Percentiles rank a stretch among this genome's conserved stretches.
Conservation (phyloP, 2,113 vertebrate genomes). For the Gulo gulo region DNA sequence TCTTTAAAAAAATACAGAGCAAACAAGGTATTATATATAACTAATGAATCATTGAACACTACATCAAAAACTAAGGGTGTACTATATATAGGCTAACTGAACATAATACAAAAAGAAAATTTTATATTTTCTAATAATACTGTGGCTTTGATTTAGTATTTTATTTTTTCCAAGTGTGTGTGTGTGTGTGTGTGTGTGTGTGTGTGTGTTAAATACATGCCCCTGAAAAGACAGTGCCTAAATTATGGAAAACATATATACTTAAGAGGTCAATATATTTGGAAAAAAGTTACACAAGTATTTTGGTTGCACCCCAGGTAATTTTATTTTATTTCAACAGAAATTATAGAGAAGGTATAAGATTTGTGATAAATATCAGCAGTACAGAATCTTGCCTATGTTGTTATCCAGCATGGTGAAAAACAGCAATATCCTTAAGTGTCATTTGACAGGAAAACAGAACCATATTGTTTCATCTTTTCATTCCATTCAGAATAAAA, state of each 20-base stretch:
- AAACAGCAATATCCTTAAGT: neutral
- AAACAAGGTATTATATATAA: neutral
- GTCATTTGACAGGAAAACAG: conserved; percentile 35
- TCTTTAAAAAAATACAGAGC: neutral
- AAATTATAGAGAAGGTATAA: conserved; percentile 68
- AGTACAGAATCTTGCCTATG: conserved; percentile 26
- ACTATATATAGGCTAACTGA: too few species aligned
- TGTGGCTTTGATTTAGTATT: neutral
- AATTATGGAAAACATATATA: conserved; percentile 44
- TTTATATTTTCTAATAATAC: conserved; percentile 12
- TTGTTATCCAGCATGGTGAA: conserved; percentile 38
- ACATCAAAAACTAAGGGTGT: too few species aligned
- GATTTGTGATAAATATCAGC: conserved; percentile 33
- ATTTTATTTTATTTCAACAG: conserved; percentile 76
- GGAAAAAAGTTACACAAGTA: conserved; percentile 59
- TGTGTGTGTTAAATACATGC: neutral
- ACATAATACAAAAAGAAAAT: neutral
- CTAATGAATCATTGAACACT: too few species aligned
- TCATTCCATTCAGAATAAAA: conserved; percentile 75
- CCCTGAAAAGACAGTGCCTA: conserved; percentile 52
- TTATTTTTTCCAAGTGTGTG: neutral
- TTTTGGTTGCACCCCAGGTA: conserved; percentile 86
- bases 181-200: neutral
- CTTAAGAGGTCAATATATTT: conserved; percentile 51
- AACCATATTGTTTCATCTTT: conserved; percentile 76